Percentiles rank a stretch among this genome's conserved stretches.
Evolutionary conservation across 23 tunicate species (phyloP).

Genomic region (Halocynthia roretzi): DNA sequence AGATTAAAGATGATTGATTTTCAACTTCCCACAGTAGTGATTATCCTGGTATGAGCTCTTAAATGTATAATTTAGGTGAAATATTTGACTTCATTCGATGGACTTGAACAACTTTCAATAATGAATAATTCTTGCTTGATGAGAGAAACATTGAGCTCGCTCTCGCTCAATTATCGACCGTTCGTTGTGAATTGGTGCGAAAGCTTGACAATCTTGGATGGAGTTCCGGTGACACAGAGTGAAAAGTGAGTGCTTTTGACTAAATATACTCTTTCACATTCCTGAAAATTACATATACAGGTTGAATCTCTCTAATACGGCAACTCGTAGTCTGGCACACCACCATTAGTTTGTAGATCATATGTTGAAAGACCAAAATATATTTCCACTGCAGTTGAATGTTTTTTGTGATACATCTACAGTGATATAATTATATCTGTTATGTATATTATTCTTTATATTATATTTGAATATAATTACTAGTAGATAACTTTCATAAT

Average conservation of each 20-base stretch:
- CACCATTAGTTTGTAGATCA: too few species aligned
- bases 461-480: too few species aligned
- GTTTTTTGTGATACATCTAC: too few species aligned
- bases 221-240: conserved; percentile 17
- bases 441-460: neutral
- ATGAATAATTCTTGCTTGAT: conserved; percentile 17
- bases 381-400: too few species aligned
- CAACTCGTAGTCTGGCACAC: too few species aligned
- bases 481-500: neutral
- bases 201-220: conserved; percentile 22
- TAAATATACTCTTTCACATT: too few species aligned
- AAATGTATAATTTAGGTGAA: conserved; percentile 1
- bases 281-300: too few species aligned
- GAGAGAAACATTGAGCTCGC: neutral
- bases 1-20: too few species aligned
- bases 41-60: too few species aligned
- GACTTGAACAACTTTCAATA: conserved; percentile 19
- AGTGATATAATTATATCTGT: neutral
- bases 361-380: too few species aligned
- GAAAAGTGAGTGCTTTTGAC: conserved; percentile 6
- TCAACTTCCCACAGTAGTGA: too few species aligned
- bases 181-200: conserved; percentile 34
- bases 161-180: conserved; percentile 18
- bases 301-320: too few species aligned
- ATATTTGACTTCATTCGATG: conserved; percentile 12